Conservation (phyloP, 92 coral and sea anemone genomes). For the Heliopora coerulea region DNA sequence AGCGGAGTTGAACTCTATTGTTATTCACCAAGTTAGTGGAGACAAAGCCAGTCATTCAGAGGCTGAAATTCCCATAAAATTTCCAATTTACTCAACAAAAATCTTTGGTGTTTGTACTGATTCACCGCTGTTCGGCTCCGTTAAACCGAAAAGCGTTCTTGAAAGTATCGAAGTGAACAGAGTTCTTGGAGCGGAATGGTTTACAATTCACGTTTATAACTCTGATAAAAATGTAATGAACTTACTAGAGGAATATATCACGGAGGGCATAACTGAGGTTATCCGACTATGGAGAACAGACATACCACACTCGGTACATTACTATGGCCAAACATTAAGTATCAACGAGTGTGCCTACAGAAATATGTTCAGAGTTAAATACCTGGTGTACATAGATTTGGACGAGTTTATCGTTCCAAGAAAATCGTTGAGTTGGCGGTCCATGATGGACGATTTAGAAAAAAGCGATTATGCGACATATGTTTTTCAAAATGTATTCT, state of each 20-base stretch:
- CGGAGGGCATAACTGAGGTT: conserved; percentile 1
- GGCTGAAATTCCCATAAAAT: conserved; percentile 2
- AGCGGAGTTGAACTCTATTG: background rate
- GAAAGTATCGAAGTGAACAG: conserved; percentile 24
- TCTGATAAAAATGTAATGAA: background rate
- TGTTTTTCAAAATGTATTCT: conserved; percentile 6
- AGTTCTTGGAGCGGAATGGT: conserved; percentile 11
- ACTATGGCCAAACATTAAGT: background rate
- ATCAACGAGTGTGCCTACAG: conserved; percentile 23
- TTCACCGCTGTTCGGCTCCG: conserved; percentile 16
- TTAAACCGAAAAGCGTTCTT: background rate
- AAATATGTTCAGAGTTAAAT: too few relatives aligned
- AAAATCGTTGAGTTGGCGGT: conserved; percentile 3
- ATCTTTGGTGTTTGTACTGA: conserved; percentile 27
- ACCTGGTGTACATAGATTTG: conserved; percentile 24
- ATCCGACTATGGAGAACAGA: background rate
- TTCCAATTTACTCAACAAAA: too few relatives aligned
- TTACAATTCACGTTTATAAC: background rate
- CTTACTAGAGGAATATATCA: conserved; percentile 13
- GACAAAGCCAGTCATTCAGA: background rate
- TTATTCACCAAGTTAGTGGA: background rate
- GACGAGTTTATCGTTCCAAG: conserved; percentile 27
- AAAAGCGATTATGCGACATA: background rate
- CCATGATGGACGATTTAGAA: conserved; percentile 4
- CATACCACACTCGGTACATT: background rate